Conservation (phyloP, 2,888 invertebrate species). For the Lasioglossum calceatum region DNA sequence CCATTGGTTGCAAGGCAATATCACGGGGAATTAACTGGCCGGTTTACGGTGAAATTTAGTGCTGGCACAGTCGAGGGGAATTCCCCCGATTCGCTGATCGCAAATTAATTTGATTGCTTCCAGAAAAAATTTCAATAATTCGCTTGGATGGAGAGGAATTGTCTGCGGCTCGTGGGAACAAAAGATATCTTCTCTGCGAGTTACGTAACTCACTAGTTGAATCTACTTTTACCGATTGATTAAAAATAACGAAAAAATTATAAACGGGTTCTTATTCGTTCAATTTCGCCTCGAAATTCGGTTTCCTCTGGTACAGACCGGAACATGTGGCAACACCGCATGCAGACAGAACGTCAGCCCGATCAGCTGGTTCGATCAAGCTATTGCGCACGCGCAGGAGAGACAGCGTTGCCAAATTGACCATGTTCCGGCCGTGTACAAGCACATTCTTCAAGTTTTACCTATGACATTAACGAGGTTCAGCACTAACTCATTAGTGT, state of each 20-base stretch:
- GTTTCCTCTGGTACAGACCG: neutral
- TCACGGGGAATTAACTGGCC: conserved; percentile 28
- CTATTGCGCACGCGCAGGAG: neutral
- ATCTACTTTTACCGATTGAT: neutral
- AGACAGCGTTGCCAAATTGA: too few species aligned
- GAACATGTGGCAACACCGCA: too few species aligned
- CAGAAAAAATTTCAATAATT: neutral
- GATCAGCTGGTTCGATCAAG: too few species aligned
- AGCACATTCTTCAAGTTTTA: neutral
- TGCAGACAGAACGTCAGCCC: too few species aligned
- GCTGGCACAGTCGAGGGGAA: conserved; percentile 3
- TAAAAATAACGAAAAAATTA: neutral
- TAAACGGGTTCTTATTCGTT: neutral
- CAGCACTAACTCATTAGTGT: neutral
- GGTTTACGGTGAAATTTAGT: conserved; percentile 42
- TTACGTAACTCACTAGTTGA: too few species aligned
- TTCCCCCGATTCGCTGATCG: neutral
- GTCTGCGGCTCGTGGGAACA: neutral
- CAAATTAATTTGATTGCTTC: neutral
- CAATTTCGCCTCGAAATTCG: neutral
- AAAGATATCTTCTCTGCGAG: too few species aligned
- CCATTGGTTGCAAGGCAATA: conserved; percentile 1
- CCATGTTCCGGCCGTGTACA: neutral
- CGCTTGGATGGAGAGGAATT: neutral
- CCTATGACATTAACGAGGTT: neutral